phyloP scores from a whole-genome alignment of 2,888 invertebrate species.

The Mythimna ferrago region DNA sequence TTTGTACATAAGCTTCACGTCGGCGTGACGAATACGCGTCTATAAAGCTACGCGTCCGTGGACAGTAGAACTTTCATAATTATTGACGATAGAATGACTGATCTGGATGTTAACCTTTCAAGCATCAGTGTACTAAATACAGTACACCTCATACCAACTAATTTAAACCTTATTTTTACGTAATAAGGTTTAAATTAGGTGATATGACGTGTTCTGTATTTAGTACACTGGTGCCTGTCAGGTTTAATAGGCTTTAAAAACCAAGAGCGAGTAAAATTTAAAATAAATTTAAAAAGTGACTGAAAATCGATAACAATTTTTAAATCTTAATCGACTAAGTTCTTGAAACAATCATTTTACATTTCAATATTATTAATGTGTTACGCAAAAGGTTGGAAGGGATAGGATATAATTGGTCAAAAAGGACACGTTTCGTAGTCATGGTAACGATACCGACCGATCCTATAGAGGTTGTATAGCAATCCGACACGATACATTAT shows the following conservation, averaged over 20 bases:
- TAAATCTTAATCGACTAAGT: conserved; percentile 46
- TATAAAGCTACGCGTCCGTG: too few relatives aligned
- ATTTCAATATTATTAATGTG: conserved; percentile 19
- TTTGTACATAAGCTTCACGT: too few relatives aligned
- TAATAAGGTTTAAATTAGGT: too few relatives aligned
- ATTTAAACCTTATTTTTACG: too few relatives aligned
- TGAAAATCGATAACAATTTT: conserved; percentile 52
- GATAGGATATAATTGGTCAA: background rate
- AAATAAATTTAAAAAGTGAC: conserved; percentile 28
- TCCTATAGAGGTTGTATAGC: conserved; percentile 10
- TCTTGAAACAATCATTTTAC: conserved; percentile 46
- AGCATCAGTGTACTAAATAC: too few relatives aligned
- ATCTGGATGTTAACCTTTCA: background rate
- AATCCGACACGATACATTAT: conserved; percentile 9
- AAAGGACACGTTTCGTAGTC: conserved; percentile 13
- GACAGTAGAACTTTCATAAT: too few relatives aligned
- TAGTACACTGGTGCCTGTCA: too few relatives aligned
- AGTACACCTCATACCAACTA: too few relatives aligned
- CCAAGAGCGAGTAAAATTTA: background rate
- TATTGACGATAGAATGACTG: background rate
- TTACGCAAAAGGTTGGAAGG: conserved; percentile 13
- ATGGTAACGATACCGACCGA: conserved; percentile 24
- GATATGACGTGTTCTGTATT: too few relatives aligned
- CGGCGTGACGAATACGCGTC: too few relatives aligned
- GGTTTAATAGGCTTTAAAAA: too few relatives aligned